phyloP scores from a whole-genome alignment of 1,140 invertebrate genomes.

The Heliconius nattereri region DNA sequence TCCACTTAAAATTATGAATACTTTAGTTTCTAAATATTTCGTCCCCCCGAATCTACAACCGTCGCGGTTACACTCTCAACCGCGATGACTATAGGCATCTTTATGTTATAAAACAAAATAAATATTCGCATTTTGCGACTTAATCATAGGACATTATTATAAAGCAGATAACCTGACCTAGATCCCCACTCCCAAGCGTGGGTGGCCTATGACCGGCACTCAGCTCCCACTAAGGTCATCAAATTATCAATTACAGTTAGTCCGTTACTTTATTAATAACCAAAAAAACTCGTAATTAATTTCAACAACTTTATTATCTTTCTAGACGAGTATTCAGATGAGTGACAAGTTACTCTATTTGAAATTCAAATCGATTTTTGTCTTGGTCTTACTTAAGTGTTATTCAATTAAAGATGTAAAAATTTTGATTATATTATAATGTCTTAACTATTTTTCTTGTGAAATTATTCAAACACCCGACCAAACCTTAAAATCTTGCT shows the following conservation, averaged over 20 bases:
- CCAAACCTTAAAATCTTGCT: too few species aligned
- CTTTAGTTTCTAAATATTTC: too few species aligned
- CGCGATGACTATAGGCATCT: too few species aligned
- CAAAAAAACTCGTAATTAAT: neutral
- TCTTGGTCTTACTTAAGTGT: neutral
- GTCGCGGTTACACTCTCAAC: too few species aligned
- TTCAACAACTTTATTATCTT: conserved; percentile 10
- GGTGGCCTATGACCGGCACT: conserved; percentile 23
- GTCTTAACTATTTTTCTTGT: neutral
- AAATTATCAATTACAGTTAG: conserved; percentile 15
- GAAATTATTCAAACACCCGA: too few species aligned
- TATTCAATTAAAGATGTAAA: neutral
- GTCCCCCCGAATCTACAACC: too few species aligned
- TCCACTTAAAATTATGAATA: too few species aligned
- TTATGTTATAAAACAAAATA: neutral
- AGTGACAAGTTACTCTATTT: conserved; percentile 2
- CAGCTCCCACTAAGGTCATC: conserved; percentile 17
- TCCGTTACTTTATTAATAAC: neutral
- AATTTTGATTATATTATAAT: neutral
- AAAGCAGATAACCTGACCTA: conserved; percentile 23
- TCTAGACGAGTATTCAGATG: conserved; percentile 6
- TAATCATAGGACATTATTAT: neutral
- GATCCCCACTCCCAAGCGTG: conserved; percentile 11
- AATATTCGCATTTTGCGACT: neutral
- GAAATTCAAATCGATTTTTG: conserved; percentile 7